Evolutionary conservation across 2,113 vertebrate species (phyloP), one percentile per base, ranked within the genome.

Genomic region (Cathartes aura): DNA sequence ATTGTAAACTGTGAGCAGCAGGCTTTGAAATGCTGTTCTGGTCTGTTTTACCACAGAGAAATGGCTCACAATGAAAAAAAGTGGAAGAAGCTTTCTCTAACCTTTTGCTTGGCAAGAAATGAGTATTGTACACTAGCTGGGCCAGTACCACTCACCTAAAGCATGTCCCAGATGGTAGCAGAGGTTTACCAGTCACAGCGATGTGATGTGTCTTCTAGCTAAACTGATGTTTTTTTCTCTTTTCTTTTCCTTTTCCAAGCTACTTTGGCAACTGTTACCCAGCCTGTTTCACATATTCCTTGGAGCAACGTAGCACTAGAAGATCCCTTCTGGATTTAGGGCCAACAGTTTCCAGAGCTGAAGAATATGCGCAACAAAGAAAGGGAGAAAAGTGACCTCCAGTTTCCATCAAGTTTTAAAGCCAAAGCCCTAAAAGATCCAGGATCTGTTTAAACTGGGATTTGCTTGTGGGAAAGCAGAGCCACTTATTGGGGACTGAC

Each of bases 331-430:
- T 22, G 16, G 29, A 60, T 82, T 74, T 50, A 50, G 26, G 40
- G 21, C 18, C 20, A 75, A 4, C 38, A 58, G 30, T 8, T 91
- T 16, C n/a, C 38, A n/a, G 47, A 79, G 32, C 12, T 87, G 78
- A 71, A 78, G 43, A 58, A 50, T 23, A 45, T 0, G 0, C 11
- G 11, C 29, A 82, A 12, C 3, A 55, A 80, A 60, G 29, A 48
- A 68, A 79, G n/a, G 40, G 52, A 19, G 9, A 64, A 58, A 80
- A n/a, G 2, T 5, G 36, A 29, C 13, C n/a, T 62, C 15, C 15
- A 45, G 8, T 32, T 84, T 74, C 30, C 42, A 27, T 16, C 32
- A 53, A 36, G 45, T 18, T 74, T 92, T 62, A 71, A 84, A 91
- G 48, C 20, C 60, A 62, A 53, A 30, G 6, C 4, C 13, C 4